Percentiles rank a stretch among this genome's conserved stretches.
Evolutionary conservation across 1,140 invertebrate genomes (phyloP).

Genomic region (Drosophila bocki): DNA sequence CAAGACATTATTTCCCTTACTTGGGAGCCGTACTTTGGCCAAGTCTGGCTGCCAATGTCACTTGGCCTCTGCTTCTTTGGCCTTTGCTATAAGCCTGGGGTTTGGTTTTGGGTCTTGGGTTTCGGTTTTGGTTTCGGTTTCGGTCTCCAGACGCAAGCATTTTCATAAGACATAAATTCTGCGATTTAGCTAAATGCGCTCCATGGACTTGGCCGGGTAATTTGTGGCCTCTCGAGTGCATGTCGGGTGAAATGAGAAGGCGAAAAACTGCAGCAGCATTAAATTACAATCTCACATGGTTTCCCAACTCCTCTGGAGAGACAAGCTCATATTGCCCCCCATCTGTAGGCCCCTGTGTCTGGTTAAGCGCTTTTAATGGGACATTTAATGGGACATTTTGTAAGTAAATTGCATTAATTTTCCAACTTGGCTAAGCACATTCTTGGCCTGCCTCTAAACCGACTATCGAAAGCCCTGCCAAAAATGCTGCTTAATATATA

Average conservation of each 20-base stretch:
- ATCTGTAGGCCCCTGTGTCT: constrained; percentile 22
- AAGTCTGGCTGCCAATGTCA: constrained; percentile 61
- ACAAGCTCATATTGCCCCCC: constrained; percentile 75
- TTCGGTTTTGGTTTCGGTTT: constrained; percentile 13
- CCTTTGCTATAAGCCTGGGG: constrained; percentile 13
- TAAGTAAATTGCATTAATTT: constrained; percentile 82
- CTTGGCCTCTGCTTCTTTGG: constrained; percentile 19
- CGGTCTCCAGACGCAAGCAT: constrained; percentile 42
- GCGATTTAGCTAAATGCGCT: constrained; percentile 81
- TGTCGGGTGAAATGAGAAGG: constrained; percentile 12
- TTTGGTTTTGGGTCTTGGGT: constrained; percentile 2
- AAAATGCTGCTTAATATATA: not conserved
- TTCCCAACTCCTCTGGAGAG: not conserved
- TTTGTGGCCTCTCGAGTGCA: constrained; percentile 60
- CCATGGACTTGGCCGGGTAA: constrained; percentile 69
- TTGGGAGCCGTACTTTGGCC: constrained; percentile 40
- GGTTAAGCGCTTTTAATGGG: constrained; percentile 71
- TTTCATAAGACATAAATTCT: constrained; percentile 83
- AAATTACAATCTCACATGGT: constrained; percentile 62
- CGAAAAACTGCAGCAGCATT: constrained; percentile 67
- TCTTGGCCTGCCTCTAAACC: not conserved
- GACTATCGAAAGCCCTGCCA: not conserved
- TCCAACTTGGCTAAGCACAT: constrained; percentile 41
- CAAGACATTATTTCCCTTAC: not conserved
- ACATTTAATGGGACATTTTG: constrained; percentile 80